These are phyloP conservation scores for Ranitomeya variabilis DNA, from an alignment of 2,113 vertebrate species.

Conservation along the genomic window DNA sequence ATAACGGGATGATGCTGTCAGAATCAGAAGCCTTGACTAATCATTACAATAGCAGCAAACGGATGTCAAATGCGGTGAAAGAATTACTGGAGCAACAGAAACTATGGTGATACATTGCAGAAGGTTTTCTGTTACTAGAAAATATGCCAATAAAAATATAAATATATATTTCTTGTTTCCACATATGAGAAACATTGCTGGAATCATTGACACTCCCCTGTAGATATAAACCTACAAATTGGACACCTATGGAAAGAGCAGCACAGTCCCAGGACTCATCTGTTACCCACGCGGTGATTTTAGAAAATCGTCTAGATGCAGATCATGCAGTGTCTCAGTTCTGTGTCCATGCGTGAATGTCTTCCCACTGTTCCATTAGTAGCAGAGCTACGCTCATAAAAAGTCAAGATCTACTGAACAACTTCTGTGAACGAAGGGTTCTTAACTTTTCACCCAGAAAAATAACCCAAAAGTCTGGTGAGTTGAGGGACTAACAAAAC, in stretches of 20 bases:
- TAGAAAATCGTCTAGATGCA: not conserved
- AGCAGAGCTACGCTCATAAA: too few species aligned
- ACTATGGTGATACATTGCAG: not conserved
- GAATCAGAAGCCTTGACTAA: slow-evolving; percentile 38
- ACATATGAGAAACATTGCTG: not conserved
- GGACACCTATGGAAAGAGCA: not conserved
- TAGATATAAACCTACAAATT: not conserved
- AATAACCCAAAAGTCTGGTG: too few species aligned
- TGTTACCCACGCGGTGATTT: too few species aligned
- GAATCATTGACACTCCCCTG: not conserved
- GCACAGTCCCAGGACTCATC: not conserved
- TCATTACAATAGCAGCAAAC: slow-evolving; percentile 20
- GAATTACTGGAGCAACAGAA: slow-evolving; percentile 14
- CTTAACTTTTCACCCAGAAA: not conserved
- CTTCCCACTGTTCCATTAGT: not conserved
- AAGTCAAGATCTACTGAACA: too few species aligned
- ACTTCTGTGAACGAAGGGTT: not conserved
- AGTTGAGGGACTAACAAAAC: too few species aligned
- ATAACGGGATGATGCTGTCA: not conserved
- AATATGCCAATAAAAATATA: not conserved
- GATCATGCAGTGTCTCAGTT: not conserved
- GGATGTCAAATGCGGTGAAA: not conserved
- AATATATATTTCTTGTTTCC: not conserved
- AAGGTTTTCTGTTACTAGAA: not conserved
- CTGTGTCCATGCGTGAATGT: not conserved